Evolutionary conservation across 2,888 invertebrate species (phyloP).

Genomic region (Platynereis dumerilii): DNA sequence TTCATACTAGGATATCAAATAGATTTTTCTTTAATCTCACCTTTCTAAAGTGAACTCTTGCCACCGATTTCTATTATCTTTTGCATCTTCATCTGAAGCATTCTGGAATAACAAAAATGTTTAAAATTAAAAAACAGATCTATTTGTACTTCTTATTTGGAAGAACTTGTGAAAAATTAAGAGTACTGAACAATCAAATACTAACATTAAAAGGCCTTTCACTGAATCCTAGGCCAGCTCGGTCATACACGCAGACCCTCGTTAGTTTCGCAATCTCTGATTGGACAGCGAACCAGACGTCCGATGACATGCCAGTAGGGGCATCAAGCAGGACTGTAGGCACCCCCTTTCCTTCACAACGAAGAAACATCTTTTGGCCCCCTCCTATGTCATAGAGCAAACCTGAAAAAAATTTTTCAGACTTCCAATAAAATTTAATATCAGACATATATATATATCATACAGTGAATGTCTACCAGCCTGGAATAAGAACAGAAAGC

Average conservation of each 20-base stretch:
- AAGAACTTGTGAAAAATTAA: too few relatives aligned
- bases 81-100: slow-evolving; percentile 7
- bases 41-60: slow-evolving; percentile 55
- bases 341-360: slow-evolving; percentile 55
- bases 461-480: background rate
- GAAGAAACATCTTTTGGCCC: slow-evolving; percentile 58
- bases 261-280: slow-evolving; percentile 48
- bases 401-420: slow-evolving; percentile 46
- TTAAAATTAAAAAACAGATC: too few relatives aligned
- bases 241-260: slow-evolving; percentile 60
- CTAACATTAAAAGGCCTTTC: slow-evolving; percentile 48
- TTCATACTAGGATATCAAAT: too few relatives aligned
- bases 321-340: slow-evolving; percentile 61
- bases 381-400: slow-evolving; percentile 59
- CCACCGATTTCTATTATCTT: slow-evolving; percentile 41
- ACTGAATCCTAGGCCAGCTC: slow-evolving; percentile 61
- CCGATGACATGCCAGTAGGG: slow-evolving; percentile 59
- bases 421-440: background rate
- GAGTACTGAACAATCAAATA: too few relatives aligned
- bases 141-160: too few relatives aligned
- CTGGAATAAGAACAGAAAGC: background rate
- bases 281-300: slow-evolving; percentile 55
- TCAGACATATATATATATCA: background rate
- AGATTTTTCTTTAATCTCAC: slow-evolving; percentile 34
- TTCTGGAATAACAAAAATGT: slow-evolving; percentile 15